These are phyloP conservation scores for Bombus haemorrhoidalis DNA, from an alignment of 1,140 invertebrate species.

Conservation along the genomic window DNA sequence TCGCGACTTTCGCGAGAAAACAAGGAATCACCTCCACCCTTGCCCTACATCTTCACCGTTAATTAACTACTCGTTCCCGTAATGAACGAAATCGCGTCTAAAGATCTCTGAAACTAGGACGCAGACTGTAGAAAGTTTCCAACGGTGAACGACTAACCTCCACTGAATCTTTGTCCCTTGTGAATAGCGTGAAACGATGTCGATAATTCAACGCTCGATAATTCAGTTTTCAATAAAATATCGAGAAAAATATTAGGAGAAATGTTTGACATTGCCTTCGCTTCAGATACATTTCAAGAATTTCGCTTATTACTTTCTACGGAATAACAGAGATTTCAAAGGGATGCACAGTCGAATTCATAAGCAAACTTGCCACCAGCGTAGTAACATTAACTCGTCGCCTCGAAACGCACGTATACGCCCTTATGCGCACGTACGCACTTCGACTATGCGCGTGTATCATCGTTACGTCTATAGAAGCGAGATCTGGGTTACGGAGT, in stretches of 20 bases:
- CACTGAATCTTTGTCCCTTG: background rate
- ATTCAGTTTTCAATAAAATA: background rate
- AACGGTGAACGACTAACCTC: constrained; percentile 7
- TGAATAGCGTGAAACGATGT: constrained; percentile 1
- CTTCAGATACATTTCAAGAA: background rate
- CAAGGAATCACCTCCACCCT: background rate
- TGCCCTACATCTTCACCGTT: background rate
- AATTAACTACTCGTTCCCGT: constrained; percentile 42
- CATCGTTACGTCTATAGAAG: background rate
- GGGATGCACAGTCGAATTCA: background rate
- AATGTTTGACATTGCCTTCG: background rate
- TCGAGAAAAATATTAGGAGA: background rate
- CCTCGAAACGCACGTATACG: constrained; percentile 9
- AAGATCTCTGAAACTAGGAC: constrained; percentile 19
- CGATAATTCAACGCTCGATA: background rate
- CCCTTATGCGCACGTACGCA: constrained; percentile 17
- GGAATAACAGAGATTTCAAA: background rate
- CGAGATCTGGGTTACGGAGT: constrained; percentile 57
- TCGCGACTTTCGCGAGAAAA: constrained; percentile 32
- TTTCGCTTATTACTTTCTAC: background rate
- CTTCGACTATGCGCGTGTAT: background rate
- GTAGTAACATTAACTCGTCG: constrained; percentile 38
- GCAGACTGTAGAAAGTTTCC: constrained; percentile 26
- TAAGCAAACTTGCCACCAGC: constrained; percentile 2
- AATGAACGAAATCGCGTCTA: constrained; percentile 28